Conservation (phyloP, 2,113 vertebrate species). For the Conger conger region DNA sequence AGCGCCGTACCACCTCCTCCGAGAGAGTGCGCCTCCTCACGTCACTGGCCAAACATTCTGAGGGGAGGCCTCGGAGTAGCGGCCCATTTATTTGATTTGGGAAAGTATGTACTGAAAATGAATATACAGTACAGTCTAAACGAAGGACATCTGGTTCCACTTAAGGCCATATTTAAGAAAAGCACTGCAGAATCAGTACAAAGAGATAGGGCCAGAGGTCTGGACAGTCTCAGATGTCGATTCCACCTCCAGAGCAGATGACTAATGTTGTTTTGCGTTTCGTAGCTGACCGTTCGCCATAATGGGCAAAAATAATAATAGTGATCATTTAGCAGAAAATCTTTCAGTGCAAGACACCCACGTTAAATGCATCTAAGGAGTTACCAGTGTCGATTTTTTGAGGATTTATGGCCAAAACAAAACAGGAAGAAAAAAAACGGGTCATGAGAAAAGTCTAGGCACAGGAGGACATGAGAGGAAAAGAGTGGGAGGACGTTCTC, state of each 20-base stretch:
- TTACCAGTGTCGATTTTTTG: neutral
- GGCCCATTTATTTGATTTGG: constrained; percentile 56
- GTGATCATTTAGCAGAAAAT: neutral
- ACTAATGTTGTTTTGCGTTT: constrained; percentile 47
- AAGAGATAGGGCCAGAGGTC: constrained; percentile 46
- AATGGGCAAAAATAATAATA: constrained; percentile 18
- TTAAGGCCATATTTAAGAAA: constrained; percentile 54
- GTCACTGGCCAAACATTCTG: constrained; percentile 37
- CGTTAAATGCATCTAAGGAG: constrained; percentile 2
- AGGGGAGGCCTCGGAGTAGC: constrained; percentile 44
- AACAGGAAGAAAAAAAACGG: neutral
- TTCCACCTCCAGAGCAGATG: constrained; percentile 47
- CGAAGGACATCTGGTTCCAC: constrained; percentile 57
- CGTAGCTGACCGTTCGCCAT: constrained; percentile 38
- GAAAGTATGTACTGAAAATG: constrained; percentile 51
- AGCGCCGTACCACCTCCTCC: constrained; percentile 38
- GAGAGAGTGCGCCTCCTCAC: constrained; percentile 20
- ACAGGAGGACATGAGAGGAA: neutral
- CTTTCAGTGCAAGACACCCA: constrained; percentile 13
- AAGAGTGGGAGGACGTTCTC: neutral
- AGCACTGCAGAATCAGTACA: constrained; percentile 44
- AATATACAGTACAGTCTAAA: constrained; percentile 46
- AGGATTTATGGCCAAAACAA: neutral
- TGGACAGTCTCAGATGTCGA: constrained; percentile 43
- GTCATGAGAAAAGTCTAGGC: neutral